Conservation (phyloP, 2,888 invertebrate species). For the Tipula vernalis region DNA sequence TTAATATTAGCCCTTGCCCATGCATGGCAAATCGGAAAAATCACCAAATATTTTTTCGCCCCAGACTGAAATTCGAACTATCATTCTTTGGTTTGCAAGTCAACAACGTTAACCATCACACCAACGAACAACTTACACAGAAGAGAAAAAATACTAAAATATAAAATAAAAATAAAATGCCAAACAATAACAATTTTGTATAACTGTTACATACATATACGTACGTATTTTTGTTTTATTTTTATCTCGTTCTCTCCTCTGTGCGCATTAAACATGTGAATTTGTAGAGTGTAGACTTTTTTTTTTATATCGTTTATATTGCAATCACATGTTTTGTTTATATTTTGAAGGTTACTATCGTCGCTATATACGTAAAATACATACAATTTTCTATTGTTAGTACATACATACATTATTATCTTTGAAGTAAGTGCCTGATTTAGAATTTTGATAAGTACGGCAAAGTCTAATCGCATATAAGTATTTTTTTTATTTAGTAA, state of each 20-base stretch:
- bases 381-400: not conserved
- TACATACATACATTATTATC: not conserved
- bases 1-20: not conserved
- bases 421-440: not conserved
- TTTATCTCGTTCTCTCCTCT: not conserved
- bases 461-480: not conserved
- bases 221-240: not conserved
- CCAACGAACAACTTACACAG: not conserved
- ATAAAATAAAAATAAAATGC: not conserved
- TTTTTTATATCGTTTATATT: not conserved
- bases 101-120: not conserved
- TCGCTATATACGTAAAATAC: not conserved
- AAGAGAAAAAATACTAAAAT: not conserved
- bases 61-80: not conserved
- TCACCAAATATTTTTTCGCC: not conserved
- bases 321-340: not conserved
- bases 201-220: not conserved
- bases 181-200: not conserved
- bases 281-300: not conserved
- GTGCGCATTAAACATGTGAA: not conserved
- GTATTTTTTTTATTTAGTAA: not conserved
- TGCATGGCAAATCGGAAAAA: not conserved
- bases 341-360: not conserved
- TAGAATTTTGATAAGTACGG: not conserved
- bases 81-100: not conserved